phyloP scores from a whole-genome alignment of 1,140 invertebrate genomes.

The Bactericera cockerelli region DNA sequence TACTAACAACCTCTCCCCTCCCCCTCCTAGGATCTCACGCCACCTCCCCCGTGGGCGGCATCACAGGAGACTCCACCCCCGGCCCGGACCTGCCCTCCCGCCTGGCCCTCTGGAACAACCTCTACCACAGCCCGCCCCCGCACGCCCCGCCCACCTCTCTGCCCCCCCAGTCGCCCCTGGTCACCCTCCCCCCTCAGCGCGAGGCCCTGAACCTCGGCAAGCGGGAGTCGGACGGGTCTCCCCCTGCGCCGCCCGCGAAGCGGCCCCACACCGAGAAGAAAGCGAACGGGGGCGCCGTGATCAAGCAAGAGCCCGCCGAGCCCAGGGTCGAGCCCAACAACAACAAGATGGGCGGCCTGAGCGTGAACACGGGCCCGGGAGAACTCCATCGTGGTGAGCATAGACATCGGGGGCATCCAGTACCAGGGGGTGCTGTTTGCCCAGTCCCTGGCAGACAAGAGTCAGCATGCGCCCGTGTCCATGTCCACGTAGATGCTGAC shows the following conservation, averaged over 20 bases:
- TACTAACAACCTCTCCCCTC: background rate
- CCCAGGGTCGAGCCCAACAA: slow-evolving; percentile 45
- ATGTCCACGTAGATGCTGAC: background rate
- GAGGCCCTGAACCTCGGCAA: background rate
- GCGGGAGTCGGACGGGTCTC: background rate
- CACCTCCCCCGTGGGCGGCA: background rate
- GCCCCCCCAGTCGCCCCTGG: background rate
- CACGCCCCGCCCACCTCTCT: background rate
- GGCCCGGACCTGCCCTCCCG: background rate
- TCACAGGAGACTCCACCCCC: background rate
- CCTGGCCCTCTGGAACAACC: background rate
- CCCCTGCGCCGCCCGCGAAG: background rate
- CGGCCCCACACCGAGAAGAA: background rate
- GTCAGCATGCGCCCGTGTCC: background rate
- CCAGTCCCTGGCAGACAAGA: slow-evolving; percentile 28
- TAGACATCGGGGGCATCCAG: slow-evolving; percentile 88
- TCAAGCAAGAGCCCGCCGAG: background rate
- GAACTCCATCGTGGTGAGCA: slow-evolving; percentile 80
- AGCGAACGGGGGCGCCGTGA: background rate
- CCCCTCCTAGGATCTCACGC: background rate
- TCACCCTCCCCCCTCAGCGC: background rate
- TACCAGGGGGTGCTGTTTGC: slow-evolving; percentile 80
- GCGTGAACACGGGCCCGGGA: slow-evolving; percentile 44
- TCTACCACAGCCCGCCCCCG: background rate
- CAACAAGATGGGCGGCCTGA: slow-evolving; percentile 50